phyloP scores from a whole-genome alignment of 2,113 vertebrate species.

The Clarias batrachus region DNA sequence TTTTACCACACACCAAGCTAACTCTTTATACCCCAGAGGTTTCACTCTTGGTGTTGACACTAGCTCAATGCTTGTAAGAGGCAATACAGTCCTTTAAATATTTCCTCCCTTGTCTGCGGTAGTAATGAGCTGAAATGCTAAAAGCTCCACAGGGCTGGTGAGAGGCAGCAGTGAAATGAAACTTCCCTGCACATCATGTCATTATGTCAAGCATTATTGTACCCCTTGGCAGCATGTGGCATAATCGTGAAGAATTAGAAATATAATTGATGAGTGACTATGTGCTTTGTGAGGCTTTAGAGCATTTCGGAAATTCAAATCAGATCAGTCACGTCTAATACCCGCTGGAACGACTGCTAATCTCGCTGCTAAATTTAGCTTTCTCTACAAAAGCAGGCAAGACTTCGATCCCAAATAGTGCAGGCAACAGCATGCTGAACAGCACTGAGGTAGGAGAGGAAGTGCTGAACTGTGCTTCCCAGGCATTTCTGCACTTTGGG shows the following conservation, averaged over 20 bases:
- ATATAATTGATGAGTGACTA: slow-evolving; percentile 33
- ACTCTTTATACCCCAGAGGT: background rate
- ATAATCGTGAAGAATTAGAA: slow-evolving; percentile 33
- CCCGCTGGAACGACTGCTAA: slow-evolving; percentile 24
- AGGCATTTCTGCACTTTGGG: background rate
- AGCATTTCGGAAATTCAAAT: slow-evolving; percentile 41
- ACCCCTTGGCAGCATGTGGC: slow-evolving; percentile 8
- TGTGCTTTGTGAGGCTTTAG: background rate
- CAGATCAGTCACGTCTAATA: slow-evolving; percentile 36
- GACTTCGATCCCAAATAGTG: slow-evolving; percentile 25
- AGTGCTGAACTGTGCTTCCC: slow-evolving; percentile 13
- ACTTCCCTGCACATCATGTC: slow-evolving; percentile 17
- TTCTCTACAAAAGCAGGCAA: slow-evolving; percentile 30
- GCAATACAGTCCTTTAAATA: slow-evolving; percentile 19
- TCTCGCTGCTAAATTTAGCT: slow-evolving; percentile 49
- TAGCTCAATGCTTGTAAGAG: slow-evolving; percentile 1
- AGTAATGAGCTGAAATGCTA: slow-evolving; percentile 32
- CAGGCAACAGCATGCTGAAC: slow-evolving; percentile 20
- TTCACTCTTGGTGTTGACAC: background rate
- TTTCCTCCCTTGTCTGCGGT: background rate
- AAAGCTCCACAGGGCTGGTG: slow-evolving; percentile 14
- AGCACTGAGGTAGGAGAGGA: slow-evolving; percentile 18
- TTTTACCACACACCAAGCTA: background rate
- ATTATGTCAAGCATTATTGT: background rate
- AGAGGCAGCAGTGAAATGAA: background rate